Evolutionary conservation across 2,888 invertebrate genomes (phyloP).

Genomic region (Anthrax anthrax): DNA sequence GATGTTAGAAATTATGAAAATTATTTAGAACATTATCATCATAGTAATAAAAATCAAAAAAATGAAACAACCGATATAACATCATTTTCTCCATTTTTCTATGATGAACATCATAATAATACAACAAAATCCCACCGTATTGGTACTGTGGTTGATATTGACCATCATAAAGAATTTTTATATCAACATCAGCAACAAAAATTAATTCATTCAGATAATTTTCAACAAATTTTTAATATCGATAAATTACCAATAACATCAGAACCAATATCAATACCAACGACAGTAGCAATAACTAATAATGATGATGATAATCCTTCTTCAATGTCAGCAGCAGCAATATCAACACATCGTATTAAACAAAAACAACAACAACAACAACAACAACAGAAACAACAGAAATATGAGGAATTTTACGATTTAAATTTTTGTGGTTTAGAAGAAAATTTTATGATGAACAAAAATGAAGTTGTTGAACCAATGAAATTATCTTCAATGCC

Average conservation of each 20-base stretch:
- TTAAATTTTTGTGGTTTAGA: constrained; percentile 15
- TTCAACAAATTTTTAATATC: neutral
- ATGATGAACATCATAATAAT: constrained; percentile 4
- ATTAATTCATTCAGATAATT: neutral
- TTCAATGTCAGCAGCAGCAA: neutral
- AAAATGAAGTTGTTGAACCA: constrained; percentile 2
- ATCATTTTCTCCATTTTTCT: constrained; percentile 3
- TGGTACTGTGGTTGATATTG: neutral
- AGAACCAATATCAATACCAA: neutral
- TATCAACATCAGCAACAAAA: constrained; percentile 3
- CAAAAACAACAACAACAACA: neutral
- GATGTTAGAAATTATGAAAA: constrained; percentile 20
- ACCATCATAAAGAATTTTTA: too few relatives aligned
- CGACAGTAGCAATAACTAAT: too few relatives aligned
- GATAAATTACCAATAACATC: neutral
- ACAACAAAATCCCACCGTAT: neutral
- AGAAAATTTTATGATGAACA: constrained; percentile 16
- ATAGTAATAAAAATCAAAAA: constrained; percentile 22
- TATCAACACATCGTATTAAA: constrained; percentile 2
- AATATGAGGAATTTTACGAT: constrained; percentile 4
- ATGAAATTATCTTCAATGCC: constrained; percentile 4
- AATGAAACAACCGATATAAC: constrained; percentile 5
- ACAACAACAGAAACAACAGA: neutral
- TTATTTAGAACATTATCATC: constrained; percentile 29
- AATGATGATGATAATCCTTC: too few relatives aligned